Base-by-base conservation (phyloP, 2,113 vertebrate genomes). In the Engystomops pustulosus region DNA sequence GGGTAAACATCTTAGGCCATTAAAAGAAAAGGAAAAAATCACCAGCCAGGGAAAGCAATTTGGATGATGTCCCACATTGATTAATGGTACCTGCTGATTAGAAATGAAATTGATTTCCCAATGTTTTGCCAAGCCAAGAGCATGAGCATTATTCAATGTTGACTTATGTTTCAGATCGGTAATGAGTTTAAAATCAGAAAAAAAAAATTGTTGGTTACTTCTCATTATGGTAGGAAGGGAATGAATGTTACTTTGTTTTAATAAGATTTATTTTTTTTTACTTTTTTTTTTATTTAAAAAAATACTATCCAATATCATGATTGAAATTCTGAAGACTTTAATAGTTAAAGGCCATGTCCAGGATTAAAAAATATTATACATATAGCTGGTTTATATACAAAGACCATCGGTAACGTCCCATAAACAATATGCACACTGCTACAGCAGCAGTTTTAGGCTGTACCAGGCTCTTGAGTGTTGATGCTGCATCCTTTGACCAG, bases 61-160 rank as follows among this genome's bases (percentile, higher is more conserved):
- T 83, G 69, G 81, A 83, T n/a, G 9, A 8, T 17, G 15, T 38
- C 49, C 45, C 12, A 47, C 51, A 75, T 74, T 74, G 81, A 83
- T 83, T 83, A 71, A 74, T 74, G 51, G 23, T 41, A 71, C 36
- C 81, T 47, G 55, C 81, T 83, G 81, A 83, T 83, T 83, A 62
- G 81, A 74, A 83, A 83, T 74, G 53, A 60, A 83, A 83, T 83
- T 74, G 81, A 83, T 83, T 83, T 74, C 25, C 53, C 34, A 72
- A n/a, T 83, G 69, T 83, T 83, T 74, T 53, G 32, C 34, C 53
- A 72, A 45, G 53, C 51, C 51, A 47, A 30, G 36, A 65, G 41
- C 51, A 47, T 23, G 79, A 58, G 27, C 81, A 72, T 75, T 74
- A 60, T 75, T 62, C 65, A 47, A 51, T 72, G 69, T 14, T 83